These are phyloP conservation scores for Herminia tarsipennalis DNA, from an alignment of 2,888 invertebrate species.

Conservation along the genomic window DNA sequence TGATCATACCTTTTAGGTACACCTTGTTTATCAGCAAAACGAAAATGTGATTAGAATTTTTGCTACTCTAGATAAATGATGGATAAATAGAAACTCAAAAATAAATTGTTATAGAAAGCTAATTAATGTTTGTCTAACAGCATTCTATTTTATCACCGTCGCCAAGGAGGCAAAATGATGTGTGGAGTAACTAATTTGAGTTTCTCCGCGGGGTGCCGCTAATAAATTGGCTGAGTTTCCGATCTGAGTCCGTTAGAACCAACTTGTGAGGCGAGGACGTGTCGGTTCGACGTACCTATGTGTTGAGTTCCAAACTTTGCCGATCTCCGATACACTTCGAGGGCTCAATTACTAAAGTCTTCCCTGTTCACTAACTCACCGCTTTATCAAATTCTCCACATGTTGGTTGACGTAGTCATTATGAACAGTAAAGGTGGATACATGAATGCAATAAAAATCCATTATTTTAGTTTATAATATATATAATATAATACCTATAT, in stretches of 20 bases:
- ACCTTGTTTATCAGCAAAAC: no score
- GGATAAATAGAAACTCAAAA: neutral
- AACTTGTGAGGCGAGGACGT: slow-evolving; percentile 52
- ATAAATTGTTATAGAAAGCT: no score
- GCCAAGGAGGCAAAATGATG: slow-evolving; percentile 37
- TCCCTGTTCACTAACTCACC: slow-evolving; percentile 33
- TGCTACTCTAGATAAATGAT: neutral
- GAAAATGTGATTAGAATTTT: no score
- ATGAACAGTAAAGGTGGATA: no score
- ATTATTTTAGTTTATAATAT: no score
- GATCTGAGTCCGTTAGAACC: slow-evolving; percentile 49
- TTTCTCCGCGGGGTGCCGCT: slow-evolving; percentile 44
- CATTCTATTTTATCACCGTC: slow-evolving; percentile 5
- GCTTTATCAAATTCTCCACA: slow-evolving; percentile 15
- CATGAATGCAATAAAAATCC: no score
- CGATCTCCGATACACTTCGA: slow-evolving; percentile 52
- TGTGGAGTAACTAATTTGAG: slow-evolving; percentile 51
- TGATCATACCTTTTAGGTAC: no score
- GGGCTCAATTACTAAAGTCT: slow-evolving; percentile 48
- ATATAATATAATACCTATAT: no score
- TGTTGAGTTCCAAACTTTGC: slow-evolving; percentile 53
- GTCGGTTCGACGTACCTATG: slow-evolving; percentile 45
- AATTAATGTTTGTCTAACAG: neutral
- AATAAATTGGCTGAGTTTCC: slow-evolving; percentile 67
- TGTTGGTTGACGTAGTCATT: slow-evolving; percentile 11